Evolutionary conservation across 1,140 invertebrate species (phyloP).

Genomic region (Cotesia vestalis): DNA sequence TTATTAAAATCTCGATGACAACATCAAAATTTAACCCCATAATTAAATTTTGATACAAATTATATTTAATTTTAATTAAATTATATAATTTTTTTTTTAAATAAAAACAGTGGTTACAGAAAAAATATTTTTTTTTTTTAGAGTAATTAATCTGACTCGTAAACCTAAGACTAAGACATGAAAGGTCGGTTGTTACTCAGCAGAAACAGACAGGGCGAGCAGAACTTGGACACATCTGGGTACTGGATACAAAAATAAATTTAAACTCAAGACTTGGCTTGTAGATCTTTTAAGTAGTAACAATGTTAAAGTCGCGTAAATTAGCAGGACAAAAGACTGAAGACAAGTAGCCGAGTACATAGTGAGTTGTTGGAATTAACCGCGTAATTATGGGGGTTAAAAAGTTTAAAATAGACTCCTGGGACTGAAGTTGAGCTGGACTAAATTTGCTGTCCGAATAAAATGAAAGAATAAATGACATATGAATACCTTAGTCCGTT

Average conservation of each 20-base stretch:
- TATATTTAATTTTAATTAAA: too few species aligned
- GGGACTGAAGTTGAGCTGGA: too few species aligned
- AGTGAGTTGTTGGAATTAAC: not conserved
- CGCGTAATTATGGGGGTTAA: not conserved
- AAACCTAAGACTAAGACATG: slow-evolving; percentile 13
- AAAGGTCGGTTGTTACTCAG: not conserved
- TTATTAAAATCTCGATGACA: too few species aligned
- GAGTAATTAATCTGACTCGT: slow-evolving; percentile 63
- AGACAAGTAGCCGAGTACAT: slow-evolving; percentile 5
- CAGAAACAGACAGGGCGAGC: slow-evolving; percentile 55
- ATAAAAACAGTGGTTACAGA: too few species aligned
- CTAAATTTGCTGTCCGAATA: too few species aligned
- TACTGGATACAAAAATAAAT: slow-evolving; percentile 66
- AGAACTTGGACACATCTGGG: slow-evolving; percentile 61
- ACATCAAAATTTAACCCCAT: too few species aligned
- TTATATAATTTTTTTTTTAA: too few species aligned
- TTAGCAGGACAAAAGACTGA: slow-evolving; percentile 45
- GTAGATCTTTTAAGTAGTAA: slow-evolving; percentile 52
- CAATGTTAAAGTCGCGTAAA: slow-evolving; percentile 47
- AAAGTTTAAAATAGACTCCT: too few species aligned
- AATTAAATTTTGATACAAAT: too few species aligned
- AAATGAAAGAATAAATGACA: too few species aligned
- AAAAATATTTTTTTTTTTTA: slow-evolving; percentile 51
- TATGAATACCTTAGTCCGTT: not conserved
- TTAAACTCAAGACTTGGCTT: slow-evolving; percentile 45